These are phyloP conservation scores for Isotomurus palustris DNA, from an alignment of 2,888 invertebrate genomes.

Conservation along the genomic window DNA sequence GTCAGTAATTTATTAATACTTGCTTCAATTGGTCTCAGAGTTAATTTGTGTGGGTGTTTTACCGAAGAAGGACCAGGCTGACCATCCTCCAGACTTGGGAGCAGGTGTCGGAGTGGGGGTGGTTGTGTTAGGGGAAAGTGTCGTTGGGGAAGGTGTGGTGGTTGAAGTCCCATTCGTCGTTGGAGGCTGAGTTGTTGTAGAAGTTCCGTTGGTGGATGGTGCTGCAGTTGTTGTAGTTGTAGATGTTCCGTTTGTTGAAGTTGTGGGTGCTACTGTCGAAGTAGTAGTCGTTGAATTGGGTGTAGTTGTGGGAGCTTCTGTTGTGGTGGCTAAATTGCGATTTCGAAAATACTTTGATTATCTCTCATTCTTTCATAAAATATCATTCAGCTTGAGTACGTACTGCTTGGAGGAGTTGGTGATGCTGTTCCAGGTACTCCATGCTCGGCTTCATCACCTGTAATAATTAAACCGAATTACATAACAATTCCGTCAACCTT, in stretches of 20 bases:
- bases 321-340: slow-evolving; percentile 25
- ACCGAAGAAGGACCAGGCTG: slow-evolving; percentile 42
- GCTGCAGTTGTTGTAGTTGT: slow-evolving; percentile 28
- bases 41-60: slow-evolving; percentile 13
- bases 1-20: too few species aligned
- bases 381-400: too few species aligned
- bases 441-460: neutral
- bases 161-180: slow-evolving; percentile 17
- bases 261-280: slow-evolving; percentile 25
- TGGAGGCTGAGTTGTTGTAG: slow-evolving; percentile 16
- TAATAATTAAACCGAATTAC: too few species aligned
- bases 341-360: neutral
- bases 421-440: neutral
- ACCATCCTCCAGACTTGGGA: slow-evolving; percentile 29
- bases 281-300: slow-evolving; percentile 26
- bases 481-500: too few species aligned
- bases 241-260: slow-evolving; percentile 33
- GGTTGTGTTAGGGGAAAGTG: slow-evolving; percentile 11
- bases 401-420: too few species aligned
- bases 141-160: slow-evolving; percentile 14
- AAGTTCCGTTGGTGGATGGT: slow-evolving; percentile 36
- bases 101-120: slow-evolving; percentile 10
- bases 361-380: too few species aligned
- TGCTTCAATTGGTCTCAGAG: too few species aligned
- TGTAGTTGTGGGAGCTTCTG: slow-evolving; percentile 34